Base-by-base conservation (phyloP, 2,113 vertebrate genomes). In the Oxyura jamaicensis region DNA sequence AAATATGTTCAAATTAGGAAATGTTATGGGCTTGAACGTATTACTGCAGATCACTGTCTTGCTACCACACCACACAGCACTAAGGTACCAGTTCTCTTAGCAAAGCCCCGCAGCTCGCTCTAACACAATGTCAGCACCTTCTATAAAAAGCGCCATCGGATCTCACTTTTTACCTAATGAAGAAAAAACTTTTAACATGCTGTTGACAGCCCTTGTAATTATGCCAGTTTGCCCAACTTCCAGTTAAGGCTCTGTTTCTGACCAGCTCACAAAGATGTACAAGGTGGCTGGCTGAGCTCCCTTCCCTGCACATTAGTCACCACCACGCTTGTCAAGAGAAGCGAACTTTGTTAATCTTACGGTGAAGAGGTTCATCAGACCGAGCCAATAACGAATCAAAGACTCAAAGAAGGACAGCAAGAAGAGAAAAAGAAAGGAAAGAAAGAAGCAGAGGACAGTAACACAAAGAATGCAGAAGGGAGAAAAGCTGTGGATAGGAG, bases 241-340 rank as follows among this genome's bases (percentile, higher is more conserved):
- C 95, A 86, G 91, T 96, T 94, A 97, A 96, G 96, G 92, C 46
- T 96, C 86, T 94, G 91, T 95, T 96, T 97, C 83, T 96, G 92
- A 78, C 81, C 74, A 85, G 81, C 78, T 29, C 69, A 66, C 42
- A 84, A 84, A 79, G 69, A 97, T 53, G 50, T 29, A 62, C 77
- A 79, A 86, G 74, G 77, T 79, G 48, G 33, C 79, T 92, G 94
- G 86, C 90, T 77, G 72, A 83, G 42, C 75, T 83, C 67, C 22
- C 63, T 85, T 77, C 31, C 8, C 66, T 62, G 59, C 67, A 44
- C 44, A 71, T 83, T 75, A 90, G 60, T 94, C 86, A 96, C 60
- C 56, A 55, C 6, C 60, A 17, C 46, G 28, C 28, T 52, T 52
- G 60, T 52, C 76, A 93, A 39, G 72, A 42, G 39, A 44, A 72